Conservation (phyloP, 2,113 vertebrate genomes). For the Pyxicephalus adspersus region DNA sequence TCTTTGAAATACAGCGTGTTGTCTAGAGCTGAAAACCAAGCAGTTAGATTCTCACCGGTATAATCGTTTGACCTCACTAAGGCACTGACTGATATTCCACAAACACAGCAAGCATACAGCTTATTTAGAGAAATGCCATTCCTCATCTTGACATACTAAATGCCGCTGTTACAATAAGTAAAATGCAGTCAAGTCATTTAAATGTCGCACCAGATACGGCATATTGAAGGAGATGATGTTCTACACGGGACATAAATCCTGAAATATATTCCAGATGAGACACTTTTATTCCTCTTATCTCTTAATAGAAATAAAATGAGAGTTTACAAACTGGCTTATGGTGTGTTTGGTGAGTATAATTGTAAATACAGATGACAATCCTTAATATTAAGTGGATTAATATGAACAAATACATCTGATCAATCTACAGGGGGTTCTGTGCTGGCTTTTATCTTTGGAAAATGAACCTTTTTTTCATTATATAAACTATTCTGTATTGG, state of each 20-base stretch:
- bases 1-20: not conserved
- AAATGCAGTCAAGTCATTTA: slow-evolving; percentile 53
- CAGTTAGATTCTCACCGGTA: slow-evolving; percentile 1
- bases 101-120: slow-evolving; percentile 31
- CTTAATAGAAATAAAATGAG: slow-evolving; percentile 49
- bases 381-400: slow-evolving; percentile 51
- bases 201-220: slow-evolving; percentile 50
- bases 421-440: not conserved
- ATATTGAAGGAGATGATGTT: slow-evolving; percentile 44
- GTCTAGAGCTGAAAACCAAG: not conserved
- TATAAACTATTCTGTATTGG: too few relatives aligned
- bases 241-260: slow-evolving; percentile 47
- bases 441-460: not conserved
- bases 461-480: too few relatives aligned
- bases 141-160: slow-evolving; percentile 52
- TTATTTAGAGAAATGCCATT: slow-evolving; percentile 36
- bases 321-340: slow-evolving; percentile 46
- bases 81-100: slow-evolving; percentile 30
- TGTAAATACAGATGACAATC: slow-evolving; percentile 53
- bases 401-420: slow-evolving; percentile 19
- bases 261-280: slow-evolving; percentile 49
- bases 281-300: slow-evolving; percentile 52
- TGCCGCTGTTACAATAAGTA: slow-evolving; percentile 51
- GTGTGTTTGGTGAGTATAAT: slow-evolving; percentile 36
- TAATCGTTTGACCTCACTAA: slow-evolving; percentile 27